Percentiles rank a stretch among this genome's conserved stretches.
Evolutionary conservation across 2,797 vertebrate species (phyloP).

Genomic region (Rhinatrema bivittatum): DNA sequence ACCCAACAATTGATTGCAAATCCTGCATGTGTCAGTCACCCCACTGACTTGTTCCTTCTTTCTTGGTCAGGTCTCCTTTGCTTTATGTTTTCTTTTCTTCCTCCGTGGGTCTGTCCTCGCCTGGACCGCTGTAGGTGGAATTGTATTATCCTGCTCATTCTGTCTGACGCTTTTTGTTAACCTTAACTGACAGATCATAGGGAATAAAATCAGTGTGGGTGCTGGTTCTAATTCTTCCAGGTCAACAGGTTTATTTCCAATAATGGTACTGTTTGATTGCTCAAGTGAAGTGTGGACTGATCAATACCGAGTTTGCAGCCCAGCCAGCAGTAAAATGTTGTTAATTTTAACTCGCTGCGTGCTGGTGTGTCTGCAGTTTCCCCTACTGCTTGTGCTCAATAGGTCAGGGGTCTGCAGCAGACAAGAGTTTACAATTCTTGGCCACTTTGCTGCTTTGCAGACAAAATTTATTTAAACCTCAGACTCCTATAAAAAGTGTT

Average conservation of each 20-base stretch:
- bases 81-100: slow-evolving; percentile 18
- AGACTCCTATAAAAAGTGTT: too few species aligned
- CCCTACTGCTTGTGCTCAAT: too few species aligned
- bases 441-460: too few species aligned
- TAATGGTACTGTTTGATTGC: slow-evolving; percentile 77
- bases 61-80: slow-evolving; percentile 3
- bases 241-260: slow-evolving; percentile 70
- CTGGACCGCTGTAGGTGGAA: slow-evolving; percentile 20
- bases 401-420: too few species aligned
- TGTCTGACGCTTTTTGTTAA: slow-evolving; percentile 69
- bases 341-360: slow-evolving; percentile 13
- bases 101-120: slow-evolving; percentile 18
- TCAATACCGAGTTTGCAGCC: slow-evolving; percentile 42
- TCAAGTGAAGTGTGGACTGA: slow-evolving; percentile 72
- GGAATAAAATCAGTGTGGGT: slow-evolving; percentile 52
- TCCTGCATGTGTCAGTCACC: too few species aligned
- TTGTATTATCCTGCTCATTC: slow-evolving; percentile 20
- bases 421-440: too few species aligned
- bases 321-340: background rate
- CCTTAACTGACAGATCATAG: slow-evolving; percentile 56
- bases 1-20: too few species aligned
- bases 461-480: too few species aligned
- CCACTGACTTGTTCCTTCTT: too few species aligned
- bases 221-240: slow-evolving; percentile 76
- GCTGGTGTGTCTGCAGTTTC: too few species aligned